Evolutionary conservation across 2,113 vertebrate species (phyloP), one percentile per base, ranked within the genome.

Genomic region (Dryoscopus gambensis): DNA sequence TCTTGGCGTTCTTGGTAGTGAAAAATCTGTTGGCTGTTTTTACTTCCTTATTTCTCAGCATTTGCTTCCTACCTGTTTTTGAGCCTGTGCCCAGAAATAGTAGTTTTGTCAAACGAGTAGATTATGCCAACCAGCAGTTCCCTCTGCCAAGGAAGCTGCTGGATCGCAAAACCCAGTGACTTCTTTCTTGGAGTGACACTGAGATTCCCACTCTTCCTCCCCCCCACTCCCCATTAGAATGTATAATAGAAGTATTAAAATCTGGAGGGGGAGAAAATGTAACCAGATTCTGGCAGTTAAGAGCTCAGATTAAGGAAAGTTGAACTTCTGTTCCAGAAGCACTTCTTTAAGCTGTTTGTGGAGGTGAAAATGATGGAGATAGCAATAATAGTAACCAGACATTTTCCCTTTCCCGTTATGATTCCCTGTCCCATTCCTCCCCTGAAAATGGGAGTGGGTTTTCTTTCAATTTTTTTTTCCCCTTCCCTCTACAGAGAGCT

Each of bases 31-130:
- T 98, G 98, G 98, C 98, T 98, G 97, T 98, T 98, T 98, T 97
- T 94, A 98, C 98, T 98, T 98, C 98, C 98, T 98, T 97, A 97
- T 98, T 98, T 98, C 97, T 98, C 97, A 98, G 98, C 98, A 96
- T 98, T 98, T 98, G 98, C 98, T 98, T 98, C 98, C 98, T 99
- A 98, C 98, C 98, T 98, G 98, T 97, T 98, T 98, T 98, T 99
- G 98, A 99, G 98, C 70, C 80, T 15, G 95, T 99, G 98, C 98
- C 98, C 98, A 98, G 98, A 98, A 98, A 98, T 98, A 98, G 98
- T 98, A 98, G 98, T 98, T 98, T 98, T 98, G 98, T 98, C 98
- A 98, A 98, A 97, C 42, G 97, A 98, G 97, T 96, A 91, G 95
- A 97, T 97, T 96, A 97, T 98, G 98, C 98, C 98, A 98, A 97